Evolutionary conservation across 2,113 vertebrate species (phyloP).

Genomic region (Riparia riparia): DNA sequence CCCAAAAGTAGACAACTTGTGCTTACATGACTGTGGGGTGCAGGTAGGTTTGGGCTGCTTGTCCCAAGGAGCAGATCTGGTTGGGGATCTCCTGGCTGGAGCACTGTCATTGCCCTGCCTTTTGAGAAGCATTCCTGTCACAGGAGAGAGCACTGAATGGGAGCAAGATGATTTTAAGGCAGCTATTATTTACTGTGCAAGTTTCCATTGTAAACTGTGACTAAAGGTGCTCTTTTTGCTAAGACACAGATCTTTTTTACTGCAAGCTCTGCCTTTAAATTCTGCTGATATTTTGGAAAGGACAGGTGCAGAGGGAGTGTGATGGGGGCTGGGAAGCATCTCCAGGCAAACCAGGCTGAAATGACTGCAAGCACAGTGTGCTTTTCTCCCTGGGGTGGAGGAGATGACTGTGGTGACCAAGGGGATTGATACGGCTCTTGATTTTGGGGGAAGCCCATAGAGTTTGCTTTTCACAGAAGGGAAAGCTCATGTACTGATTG

Average conservation of each 20-base stretch:
- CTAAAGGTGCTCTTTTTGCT: conserved; percentile 55
- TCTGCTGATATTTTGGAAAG: conserved; percentile 55
- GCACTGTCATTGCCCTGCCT: neutral
- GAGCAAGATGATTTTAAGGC: neutral
- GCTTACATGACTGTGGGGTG: neutral
- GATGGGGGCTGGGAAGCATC: neutral
- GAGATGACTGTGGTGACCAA: neutral
- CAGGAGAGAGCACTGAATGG: neutral
- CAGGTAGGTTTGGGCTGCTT: neutral
- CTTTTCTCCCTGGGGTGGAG: neutral
- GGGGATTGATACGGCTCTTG: neutral
- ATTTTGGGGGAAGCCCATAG: neutral
- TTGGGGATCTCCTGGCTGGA: neutral
- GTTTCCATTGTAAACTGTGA: conserved; percentile 38
- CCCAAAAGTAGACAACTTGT: neutral
- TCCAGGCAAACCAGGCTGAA: neutral
- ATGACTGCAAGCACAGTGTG: neutral
- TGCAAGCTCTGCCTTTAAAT: conserved; percentile 64
- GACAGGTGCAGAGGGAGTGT: neutral
- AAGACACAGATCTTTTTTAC: conserved; percentile 45
- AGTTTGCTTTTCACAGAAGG: neutral
- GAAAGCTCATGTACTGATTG: neutral
- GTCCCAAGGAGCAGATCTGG: rapidly evolving
- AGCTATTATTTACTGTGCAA: conserved; percentile 27
- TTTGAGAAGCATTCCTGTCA: neutral